These are phyloP conservation scores for Dicranocentrus wangi DNA, from an alignment of 2,888 invertebrate species.

Conservation along the genomic window DNA sequence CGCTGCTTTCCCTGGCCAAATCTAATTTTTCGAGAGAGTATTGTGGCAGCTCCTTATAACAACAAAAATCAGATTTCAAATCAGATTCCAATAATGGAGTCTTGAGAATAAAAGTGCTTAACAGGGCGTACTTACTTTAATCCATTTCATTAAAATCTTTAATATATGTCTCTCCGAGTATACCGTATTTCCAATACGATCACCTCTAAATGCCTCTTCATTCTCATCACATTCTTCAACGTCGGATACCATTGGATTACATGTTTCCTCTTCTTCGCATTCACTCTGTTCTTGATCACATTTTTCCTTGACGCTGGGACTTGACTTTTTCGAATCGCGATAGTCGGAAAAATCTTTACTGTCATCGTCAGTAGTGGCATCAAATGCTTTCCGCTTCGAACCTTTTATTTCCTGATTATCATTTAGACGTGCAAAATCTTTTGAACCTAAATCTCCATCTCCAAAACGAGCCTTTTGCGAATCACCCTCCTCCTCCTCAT, in stretches of 20 bases:
- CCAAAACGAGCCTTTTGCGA: too few species aligned
- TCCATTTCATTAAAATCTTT: conserved; percentile 79
- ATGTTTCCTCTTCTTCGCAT: conserved; percentile 67
- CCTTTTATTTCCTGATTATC: background rate
- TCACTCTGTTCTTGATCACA: background rate
- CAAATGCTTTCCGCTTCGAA: background rate
- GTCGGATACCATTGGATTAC: conserved; percentile 70
- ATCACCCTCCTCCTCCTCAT: conserved; percentile 36
- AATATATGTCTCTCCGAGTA: conserved; percentile 86
- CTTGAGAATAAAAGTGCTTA: conserved; percentile 5
- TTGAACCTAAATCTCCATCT: too few species aligned
- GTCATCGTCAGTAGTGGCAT: background rate
- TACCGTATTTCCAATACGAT: conserved; percentile 86
- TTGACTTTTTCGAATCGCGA: background rate
- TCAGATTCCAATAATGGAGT: background rate
- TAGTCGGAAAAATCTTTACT: background rate
- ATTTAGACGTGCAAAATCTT: too few species aligned
- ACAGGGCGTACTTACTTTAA: conserved; percentile 59
- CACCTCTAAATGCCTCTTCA: conserved; percentile 77
- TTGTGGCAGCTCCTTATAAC: conserved; percentile 53
- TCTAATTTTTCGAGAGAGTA: conserved; percentile 46
- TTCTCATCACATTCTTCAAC: conserved; percentile 61
- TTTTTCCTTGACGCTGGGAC: conserved; percentile 17
- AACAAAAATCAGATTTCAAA: background rate
- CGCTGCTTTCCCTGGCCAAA: conserved; percentile 36